A percentile compares a stretch with the other conserved stretches of the same genome.
phyloP scores from a whole-genome alignment of 1,140 invertebrate genomes.

The Cherax destructor region DNA sequence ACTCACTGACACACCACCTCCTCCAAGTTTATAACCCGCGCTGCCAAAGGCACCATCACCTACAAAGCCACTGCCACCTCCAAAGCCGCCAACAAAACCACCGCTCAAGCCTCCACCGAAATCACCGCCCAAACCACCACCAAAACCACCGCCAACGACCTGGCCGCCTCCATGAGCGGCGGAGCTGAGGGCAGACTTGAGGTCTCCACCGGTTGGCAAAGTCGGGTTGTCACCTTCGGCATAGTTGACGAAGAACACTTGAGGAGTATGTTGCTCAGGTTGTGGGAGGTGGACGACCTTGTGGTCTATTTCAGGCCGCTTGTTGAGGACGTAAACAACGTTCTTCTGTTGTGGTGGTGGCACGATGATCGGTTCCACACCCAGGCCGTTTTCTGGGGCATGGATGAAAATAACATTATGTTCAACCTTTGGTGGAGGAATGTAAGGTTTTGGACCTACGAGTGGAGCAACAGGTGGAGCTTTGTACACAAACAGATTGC shows the following conservation, averaged over 20 bases:
- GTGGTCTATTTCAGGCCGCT: conserved; percentile 6
- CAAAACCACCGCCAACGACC: conserved; percentile 14
- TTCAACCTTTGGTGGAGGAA: conserved; percentile 20
- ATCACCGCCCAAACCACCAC: neutral
- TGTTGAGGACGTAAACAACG: conserved; percentile 50
- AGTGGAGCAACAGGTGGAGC: neutral
- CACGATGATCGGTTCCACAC: conserved; percentile 21
- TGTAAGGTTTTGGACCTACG: neutral
- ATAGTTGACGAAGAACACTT: conserved; percentile 51
- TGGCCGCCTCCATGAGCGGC: conserved; percentile 38
- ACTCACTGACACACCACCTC: neutral
- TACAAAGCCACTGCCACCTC: neutral
- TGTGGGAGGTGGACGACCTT: conserved; percentile 26
- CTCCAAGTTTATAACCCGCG: neutral
- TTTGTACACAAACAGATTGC: conserved; percentile 33
- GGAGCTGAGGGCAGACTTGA: conserved; percentile 30
- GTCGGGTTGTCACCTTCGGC: conserved; percentile 34
- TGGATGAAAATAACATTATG: conserved; percentile 45
- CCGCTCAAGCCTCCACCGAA: neutral
- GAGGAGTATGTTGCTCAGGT: conserved; percentile 1
- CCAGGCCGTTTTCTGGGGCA: neutral
- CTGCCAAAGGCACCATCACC: neutral
- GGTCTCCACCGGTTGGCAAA: conserved; percentile 35
- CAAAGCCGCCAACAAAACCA: neutral
- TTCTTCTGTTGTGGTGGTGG: conserved; percentile 42